Evolutionary conservation across 2,888 invertebrate genomes (phyloP).

Genomic region (Teinopalpus imperialis): DNA sequence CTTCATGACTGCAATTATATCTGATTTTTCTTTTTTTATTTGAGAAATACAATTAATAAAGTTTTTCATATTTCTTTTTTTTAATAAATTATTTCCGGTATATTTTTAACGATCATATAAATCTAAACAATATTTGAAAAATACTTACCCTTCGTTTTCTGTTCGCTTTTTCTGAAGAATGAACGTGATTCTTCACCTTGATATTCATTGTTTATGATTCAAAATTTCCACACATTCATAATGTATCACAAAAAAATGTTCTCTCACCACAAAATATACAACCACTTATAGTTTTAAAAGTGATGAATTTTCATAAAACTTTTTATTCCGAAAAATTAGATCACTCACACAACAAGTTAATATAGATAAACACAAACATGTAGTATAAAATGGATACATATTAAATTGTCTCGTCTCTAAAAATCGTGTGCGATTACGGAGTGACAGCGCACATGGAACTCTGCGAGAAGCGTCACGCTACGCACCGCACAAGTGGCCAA

Average conservation of each 20-base stretch:
- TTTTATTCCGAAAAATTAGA: background rate
- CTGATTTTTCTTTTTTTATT: no score
- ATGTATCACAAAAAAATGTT: slow-evolving; percentile 4
- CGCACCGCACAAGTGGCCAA: slow-evolving; percentile 55
- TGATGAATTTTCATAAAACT: background rate
- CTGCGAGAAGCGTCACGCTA: slow-evolving; percentile 60
- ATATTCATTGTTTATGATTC: slow-evolving; percentile 39
- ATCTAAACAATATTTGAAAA: no score
- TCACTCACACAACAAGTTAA: slow-evolving; percentile 1
- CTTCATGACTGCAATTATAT: no score
- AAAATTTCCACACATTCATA: slow-evolving; percentile 14
- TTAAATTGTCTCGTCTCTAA: slow-evolving; percentile 26
- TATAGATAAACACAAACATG: slow-evolving; percentile 13
- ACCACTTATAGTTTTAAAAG: slow-evolving; percentile 6
- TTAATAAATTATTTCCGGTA: no score
- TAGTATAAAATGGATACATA: slow-evolving; percentile 19
- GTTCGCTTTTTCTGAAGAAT: slow-evolving; percentile 56
- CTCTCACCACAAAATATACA: slow-evolving; percentile 2
- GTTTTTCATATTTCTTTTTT: no score
- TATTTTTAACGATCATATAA: no score
- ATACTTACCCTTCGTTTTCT: slow-evolving; percentile 67
- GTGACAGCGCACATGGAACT: slow-evolving; percentile 26
- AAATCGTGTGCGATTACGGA: slow-evolving; percentile 26
- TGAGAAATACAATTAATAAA: no score
- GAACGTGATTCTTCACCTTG: slow-evolving; percentile 51